These are phyloP conservation scores for Acanthosepion esculentum DNA, from an alignment of 2,888 invertebrate genomes.

Conservation along the genomic window DNA sequence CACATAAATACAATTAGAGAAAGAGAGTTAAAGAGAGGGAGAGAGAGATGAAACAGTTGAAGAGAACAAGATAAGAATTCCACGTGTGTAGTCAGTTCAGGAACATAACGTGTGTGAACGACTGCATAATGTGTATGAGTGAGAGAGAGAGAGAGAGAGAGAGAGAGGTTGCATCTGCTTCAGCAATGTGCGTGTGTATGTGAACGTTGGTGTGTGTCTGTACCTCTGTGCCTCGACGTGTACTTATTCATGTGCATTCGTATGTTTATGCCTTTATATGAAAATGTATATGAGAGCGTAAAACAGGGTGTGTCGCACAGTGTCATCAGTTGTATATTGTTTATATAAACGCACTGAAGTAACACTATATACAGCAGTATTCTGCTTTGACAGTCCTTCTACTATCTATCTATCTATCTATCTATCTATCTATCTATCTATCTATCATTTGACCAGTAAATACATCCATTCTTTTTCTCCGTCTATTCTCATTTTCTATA, in stretches of 20 bases:
- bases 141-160: not conserved
- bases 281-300: not conserved
- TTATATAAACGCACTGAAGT: not conserved
- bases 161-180: not conserved
- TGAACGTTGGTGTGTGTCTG: not conserved
- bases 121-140: not conserved
- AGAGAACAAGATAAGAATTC: not conserved
- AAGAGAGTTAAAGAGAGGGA: not conserved
- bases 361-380: not conserved
- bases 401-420: not conserved
- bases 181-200: not conserved
- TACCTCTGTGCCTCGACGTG: not conserved
- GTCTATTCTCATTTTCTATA: not conserved
- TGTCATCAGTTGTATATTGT: not conserved
- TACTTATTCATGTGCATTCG: not conserved
- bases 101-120: not conserved
- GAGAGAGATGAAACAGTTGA: not conserved
- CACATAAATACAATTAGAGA: not conserved
- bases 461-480: not conserved
- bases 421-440: not conserved
- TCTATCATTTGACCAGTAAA: not conserved
- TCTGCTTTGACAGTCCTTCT: not conserved
- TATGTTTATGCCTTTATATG: not conserved
- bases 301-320: not conserved
- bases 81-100: conserved; percentile 23